Evolutionary conservation across 2,797 vertebrate species (phyloP), one percentile per base, ranked within the genome.

Genomic region (Prionace glauca): DNA sequence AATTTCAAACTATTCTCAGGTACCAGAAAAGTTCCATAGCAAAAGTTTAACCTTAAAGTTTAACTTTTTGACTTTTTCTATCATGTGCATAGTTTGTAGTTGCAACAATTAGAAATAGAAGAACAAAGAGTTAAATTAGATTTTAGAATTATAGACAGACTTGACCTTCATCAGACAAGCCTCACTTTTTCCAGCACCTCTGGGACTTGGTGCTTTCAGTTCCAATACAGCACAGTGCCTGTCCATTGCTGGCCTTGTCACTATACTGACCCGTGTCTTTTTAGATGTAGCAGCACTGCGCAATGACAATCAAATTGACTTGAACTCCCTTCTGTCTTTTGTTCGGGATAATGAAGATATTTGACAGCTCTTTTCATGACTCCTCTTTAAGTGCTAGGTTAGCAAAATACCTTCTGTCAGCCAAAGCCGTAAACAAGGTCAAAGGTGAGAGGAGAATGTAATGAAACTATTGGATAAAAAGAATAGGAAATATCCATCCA

Each of bases 271-370:
- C 93, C 16, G 20, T 60, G 93, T 95, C 93, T 95, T 95, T 95
- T 95, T 95, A 95, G 71, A 95, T 95, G 93, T 77, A 95, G 72
- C 93, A 77, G 71, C 93, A 60, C 93, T 16, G 93, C 26, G 71
- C 93, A 95, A 95, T 95, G 93, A 95, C 93, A 95, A 95, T 95
- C 93, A 95, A 95, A 95, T 95, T 95, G 93, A 95, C 93, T 95
- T 95, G 93, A 95, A 95, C 93, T 95, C 93, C 71, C 93, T 95
- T 95, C 93, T 95, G 93, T 95, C 93, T 95, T 95, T 45, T 95
- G 71, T 72, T 95, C 69, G 56, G 93, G 93, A 77, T 95, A 95
- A 95, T 95, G 93, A 95, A 95, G 93, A 95, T 95, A 77, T 95
- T 95, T 95, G 93, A 95, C 93, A 95, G 93, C 93, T 77, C 93